These are phyloP conservation scores for Elymnias hypermnestra DNA, from an alignment of 1,140 invertebrate species.

Conservation along the genomic window DNA sequence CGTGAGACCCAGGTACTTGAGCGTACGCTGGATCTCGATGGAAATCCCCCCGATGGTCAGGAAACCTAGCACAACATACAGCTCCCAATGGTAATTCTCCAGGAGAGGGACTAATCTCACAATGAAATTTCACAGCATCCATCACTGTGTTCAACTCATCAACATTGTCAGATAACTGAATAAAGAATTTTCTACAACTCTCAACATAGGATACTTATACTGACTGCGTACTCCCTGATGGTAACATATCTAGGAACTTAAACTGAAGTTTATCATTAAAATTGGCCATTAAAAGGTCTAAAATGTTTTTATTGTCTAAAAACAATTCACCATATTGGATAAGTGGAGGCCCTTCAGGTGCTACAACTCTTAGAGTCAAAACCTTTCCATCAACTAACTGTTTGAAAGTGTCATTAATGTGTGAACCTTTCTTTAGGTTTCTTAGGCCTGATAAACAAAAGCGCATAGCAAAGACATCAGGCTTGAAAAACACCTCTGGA, in stretches of 20 bases:
- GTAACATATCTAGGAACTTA: conserved; percentile 68
- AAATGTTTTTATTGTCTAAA: conserved; percentile 75
- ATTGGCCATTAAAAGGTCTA: conserved; percentile 71
- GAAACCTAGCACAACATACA: conserved; percentile 85
- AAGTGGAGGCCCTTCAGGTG: conserved; percentile 80
- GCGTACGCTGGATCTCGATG: too few relatives aligned
- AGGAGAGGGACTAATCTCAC: conserved; percentile 58
- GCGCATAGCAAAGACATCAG: conserved; percentile 83
- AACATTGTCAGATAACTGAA: conserved; percentile 80
- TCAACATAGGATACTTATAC: conserved; percentile 84
- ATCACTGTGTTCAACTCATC: conserved; percentile 76
- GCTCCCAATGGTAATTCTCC: conserved; percentile 76
- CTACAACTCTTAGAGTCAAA: conserved; percentile 79
- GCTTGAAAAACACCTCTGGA: conserved; percentile 81
- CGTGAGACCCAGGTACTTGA: too few relatives aligned
- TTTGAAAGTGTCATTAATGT: conserved; percentile 83
- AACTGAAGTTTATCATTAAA: conserved; percentile 67
- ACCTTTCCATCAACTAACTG: conserved; percentile 78
- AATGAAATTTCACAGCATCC: conserved; percentile 69
- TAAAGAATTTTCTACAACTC: conserved; percentile 82
- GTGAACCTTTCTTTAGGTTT: conserved; percentile 78
- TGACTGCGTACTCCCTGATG: conserved; percentile 68
- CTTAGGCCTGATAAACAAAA: conserved; percentile 83
- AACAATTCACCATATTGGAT: conserved; percentile 84
- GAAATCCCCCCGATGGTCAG: too few relatives aligned